Conservation (phyloP, 2,113 vertebrate species). For the Xerus inauris region DNA sequence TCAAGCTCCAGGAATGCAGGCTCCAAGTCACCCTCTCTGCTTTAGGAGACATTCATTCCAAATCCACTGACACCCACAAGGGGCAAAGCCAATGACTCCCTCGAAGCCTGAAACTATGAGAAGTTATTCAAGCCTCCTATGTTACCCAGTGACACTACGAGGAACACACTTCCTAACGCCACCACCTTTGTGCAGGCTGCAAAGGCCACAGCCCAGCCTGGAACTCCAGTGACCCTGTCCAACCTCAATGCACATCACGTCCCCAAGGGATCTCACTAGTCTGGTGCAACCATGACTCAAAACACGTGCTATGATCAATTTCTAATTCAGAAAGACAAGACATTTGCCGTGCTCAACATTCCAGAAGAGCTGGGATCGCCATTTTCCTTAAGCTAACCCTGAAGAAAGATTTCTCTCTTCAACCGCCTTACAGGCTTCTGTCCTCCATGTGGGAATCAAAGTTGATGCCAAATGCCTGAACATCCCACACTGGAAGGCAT, state of each 20-base stretch:
- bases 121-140: neutral
- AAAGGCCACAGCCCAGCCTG: neutral
- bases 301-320: neutral
- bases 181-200: neutral
- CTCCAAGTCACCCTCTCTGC: neutral
- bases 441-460: neutral
- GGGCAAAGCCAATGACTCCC: neutral
- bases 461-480: neutral
- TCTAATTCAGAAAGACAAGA: neutral
- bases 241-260: neutral
- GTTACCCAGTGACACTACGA: neutral
- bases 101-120: neutral
- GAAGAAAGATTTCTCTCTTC: neutral
- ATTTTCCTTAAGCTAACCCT: neutral
- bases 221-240: neutral
- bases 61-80: neutral
- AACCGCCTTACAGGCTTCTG: neutral
- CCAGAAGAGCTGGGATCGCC: neutral
- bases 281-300: neutral
- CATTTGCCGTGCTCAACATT: neutral
- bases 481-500: fast-evolving
- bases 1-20: neutral
- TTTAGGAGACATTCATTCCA: neutral
- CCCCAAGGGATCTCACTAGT: neutral
- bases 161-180: neutral